A percentile compares a stretch with the other conserved stretches of the same genome.
These are phyloP conservation scores for Drosophila ochracea DNA, from an alignment of 2,888 invertebrate genomes.

Conservation along the genomic window DNA sequence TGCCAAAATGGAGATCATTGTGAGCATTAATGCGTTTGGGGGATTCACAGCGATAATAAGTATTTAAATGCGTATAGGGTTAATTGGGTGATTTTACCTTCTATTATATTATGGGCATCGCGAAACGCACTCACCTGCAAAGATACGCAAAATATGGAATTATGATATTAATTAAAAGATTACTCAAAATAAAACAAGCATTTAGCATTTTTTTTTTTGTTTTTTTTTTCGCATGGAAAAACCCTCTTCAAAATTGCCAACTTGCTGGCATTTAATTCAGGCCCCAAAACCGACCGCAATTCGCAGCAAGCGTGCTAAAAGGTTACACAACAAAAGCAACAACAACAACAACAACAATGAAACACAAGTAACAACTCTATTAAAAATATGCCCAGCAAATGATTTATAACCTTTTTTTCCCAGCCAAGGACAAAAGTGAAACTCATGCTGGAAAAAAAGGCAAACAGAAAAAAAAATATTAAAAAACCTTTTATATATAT, in stretches of 20 bases:
- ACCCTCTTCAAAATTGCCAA: conserved; percentile 71
- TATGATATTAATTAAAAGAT: conserved; percentile 74
- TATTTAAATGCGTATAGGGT: neutral
- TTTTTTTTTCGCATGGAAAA: neutral
- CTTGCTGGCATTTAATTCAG: conserved; percentile 54
- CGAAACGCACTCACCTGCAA: conserved; percentile 62
- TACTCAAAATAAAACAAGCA: conserved; percentile 31
- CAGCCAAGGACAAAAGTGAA: conserved; percentile 60
- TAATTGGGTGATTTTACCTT: conserved; percentile 34
- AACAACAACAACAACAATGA: conserved; percentile 21
- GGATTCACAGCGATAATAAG: neutral
- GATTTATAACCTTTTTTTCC: conserved; percentile 72
- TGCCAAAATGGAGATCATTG: conserved; percentile 1
- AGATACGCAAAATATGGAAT: conserved; percentile 43
- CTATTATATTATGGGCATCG: conserved; percentile 1
- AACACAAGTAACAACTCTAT: conserved; percentile 73
- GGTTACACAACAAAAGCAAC: conserved; percentile 7
- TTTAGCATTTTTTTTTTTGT: conserved; percentile 17
- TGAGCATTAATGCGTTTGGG: neutral
- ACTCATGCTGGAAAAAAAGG: conserved; percentile 52
- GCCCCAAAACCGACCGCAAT: conserved; percentile 20
- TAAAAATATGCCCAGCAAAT: conserved; percentile 74
- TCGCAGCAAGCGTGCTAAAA: conserved; percentile 41
- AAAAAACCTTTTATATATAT: conserved; percentile 21
- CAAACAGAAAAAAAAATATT: conserved; percentile 4